Evolutionary conservation across 2,113 vertebrate genomes (phyloP), one percentile per base, ranked within the genome.

Genomic region (Typhlomys cinereus): DNA sequence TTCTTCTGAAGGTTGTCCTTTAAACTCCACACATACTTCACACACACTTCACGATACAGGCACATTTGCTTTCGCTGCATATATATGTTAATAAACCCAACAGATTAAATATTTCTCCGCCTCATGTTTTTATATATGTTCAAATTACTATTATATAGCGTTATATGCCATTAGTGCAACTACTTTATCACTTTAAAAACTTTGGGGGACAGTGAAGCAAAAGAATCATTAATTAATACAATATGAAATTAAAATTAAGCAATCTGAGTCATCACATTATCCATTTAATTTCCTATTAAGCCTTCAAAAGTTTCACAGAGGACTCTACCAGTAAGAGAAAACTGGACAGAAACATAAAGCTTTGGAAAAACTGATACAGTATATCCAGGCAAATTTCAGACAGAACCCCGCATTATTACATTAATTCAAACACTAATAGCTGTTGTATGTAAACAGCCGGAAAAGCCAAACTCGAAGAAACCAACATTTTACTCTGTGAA

Each of bases 71-170:
- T n/a, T n/a, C n/a, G n/a, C n/a, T n/a, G n/a, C n/a, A n/a, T n/a
- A n/a, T n/a, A n/a, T n/a, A n/a, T n/a, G n/a, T n/a, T n/a, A n/a
- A n/a, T n/a, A n/a, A n/a, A n/a, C n/a, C n/a, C n/a, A n/a, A n/a
- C n/a, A n/a, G n/a, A n/a, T n/a, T n/a, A n/a, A 76, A 46, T 41
- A 89, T 59, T 86, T 79, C 15, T 59, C 62, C 71, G 50, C 48
- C 62, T 14, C 21, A 61, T 44, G 50, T 25, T 95, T 83, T 91
- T 86, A 90, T 39, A 73, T 31, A 94, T 76, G 59, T 70, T 90
- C 66, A 88, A 88, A 90, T 91, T 52, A 81, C 75, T 87, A 92
- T 67, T 90, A 93, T 95, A 80, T 41, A 76, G 44, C 96, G 31
- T 66, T 85, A 90, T 5, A 88, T 59, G 20, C 17, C 79, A 66